These are phyloP conservation scores for Planococcus citri DNA, from an alignment of 1,140 invertebrate species.

Conservation along the genomic window DNA sequence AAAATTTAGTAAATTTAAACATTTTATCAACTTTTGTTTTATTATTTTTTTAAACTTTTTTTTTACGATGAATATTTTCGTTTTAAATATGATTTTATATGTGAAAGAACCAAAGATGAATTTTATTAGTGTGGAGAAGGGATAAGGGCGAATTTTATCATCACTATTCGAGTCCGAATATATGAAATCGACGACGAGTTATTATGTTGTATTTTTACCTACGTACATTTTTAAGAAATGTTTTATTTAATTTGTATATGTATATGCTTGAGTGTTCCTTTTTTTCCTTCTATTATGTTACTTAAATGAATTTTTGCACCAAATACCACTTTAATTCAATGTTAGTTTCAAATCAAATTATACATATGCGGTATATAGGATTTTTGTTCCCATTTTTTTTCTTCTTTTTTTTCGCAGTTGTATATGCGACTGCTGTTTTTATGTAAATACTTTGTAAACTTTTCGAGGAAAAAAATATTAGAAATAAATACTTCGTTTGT, in stretches of 20 bases:
- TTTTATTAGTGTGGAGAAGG: too few species aligned
- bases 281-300: not conserved
- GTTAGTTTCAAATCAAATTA: constrained; percentile 8
- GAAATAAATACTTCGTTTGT: not conserved
- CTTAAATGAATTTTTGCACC: not conserved
- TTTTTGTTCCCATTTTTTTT: too few species aligned
- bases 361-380: not conserved
- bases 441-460: constrained; percentile 3
- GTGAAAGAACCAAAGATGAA: too few species aligned
- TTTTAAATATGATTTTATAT: too few species aligned
- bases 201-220: too few species aligned
- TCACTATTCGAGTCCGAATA: too few species aligned
- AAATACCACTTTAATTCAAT: not conserved
- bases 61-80: too few species aligned
- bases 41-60: too few species aligned
- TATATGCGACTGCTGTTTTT: not conserved
- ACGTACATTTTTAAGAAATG: not conserved
- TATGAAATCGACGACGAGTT: too few species aligned
- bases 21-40: too few species aligned
- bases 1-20: too few species aligned
- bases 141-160: too few species aligned
- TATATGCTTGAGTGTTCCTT: not conserved
- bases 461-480: not conserved
- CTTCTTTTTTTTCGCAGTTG: not conserved
- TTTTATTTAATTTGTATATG: not conserved